Evolutionary conservation across 2,113 vertebrate species (phyloP), one percentile per base, ranked within the genome.

Genomic region (Mola mola): DNA sequence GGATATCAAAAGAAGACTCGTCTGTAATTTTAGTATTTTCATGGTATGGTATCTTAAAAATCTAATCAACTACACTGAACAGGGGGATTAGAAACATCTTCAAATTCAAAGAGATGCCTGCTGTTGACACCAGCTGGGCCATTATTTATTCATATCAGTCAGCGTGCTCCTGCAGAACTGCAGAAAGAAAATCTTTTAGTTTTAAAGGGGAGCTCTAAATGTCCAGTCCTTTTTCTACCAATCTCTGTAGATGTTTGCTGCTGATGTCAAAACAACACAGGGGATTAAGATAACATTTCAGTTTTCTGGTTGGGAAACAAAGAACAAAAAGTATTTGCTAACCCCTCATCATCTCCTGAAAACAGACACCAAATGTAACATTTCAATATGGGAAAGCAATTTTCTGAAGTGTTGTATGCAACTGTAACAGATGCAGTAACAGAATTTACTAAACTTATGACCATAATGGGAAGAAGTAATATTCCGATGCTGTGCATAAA

Each of bases 81-180:
- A 43, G 20, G 21, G 46, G 55, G 57, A 59, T 73, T 68, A 73
- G 41, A 78, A 77, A 66, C 46, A 56, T 53, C 44, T 70, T 77
- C 81, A 87, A 73, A 90, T 89, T 73, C n/a, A n/a, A 88, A 80
- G 74, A 82, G 38, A 74, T 56, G 79, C 81, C 81, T 82, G 66
- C 81, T 86, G 75, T 71, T 82, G 63, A 62, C 66, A 71, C 66
- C 85, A 81, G 81, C 71, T 78, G 79, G 78, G 31, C 59, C 78
- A 86, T 91, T 75, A 87, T 83, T 87, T 87, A 92, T 92, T 90
- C 85, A 91, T 88, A 29, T 52, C 55, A 42, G 42, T 61, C 64
- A 60, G 64, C 31, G 69, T 78, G 64, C 65, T 82, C 68, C 69
- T 57, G 60, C 66, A 82, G 57, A 71, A 73, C 52, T 49, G 46